Evolutionary conservation across 1,140 invertebrate genomes (phyloP).

Genomic region (Scaptomyza graminum): DNA sequence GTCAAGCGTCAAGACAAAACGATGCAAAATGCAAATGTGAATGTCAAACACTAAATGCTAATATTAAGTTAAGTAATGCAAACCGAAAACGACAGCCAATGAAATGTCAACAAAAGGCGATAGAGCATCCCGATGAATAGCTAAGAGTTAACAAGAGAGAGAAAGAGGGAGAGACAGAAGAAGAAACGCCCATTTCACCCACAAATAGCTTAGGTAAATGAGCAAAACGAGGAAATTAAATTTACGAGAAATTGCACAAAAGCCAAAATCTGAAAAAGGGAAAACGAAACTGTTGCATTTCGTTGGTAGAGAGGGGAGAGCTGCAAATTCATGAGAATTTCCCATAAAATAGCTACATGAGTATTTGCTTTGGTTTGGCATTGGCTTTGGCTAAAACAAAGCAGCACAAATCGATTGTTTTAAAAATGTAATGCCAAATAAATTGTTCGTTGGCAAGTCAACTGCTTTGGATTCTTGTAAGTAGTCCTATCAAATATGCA

Average conservation of each 20-base stretch:
- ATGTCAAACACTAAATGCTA: slow-evolving; percentile 41
- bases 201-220: slow-evolving; percentile 18
- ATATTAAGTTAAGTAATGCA: slow-evolving; percentile 36
- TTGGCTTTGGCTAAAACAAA: not conserved
- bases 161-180: slow-evolving; percentile 1
- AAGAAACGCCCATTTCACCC: not conserved
- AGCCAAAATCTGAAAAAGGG: slow-evolving; percentile 4
- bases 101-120: slow-evolving; percentile 46
- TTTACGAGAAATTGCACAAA: slow-evolving; percentile 71
- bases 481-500: not conserved
- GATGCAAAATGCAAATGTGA: slow-evolving; percentile 38
- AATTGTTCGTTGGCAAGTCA: slow-evolving; percentile 9
- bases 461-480: not conserved
- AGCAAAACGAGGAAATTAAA: slow-evolving; percentile 75
- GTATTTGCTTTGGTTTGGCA: slow-evolving; percentile 4
- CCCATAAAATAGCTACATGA: not conserved
- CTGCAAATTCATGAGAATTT: slow-evolving; percentile 5
- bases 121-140: slow-evolving; percentile 25
- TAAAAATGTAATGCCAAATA: slow-evolving; percentile 7
- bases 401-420: slow-evolving; percentile 3
- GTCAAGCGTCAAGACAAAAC: slow-evolving; percentile 20
- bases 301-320: not conserved
- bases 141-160: slow-evolving; percentile 28
- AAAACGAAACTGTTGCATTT: slow-evolving; percentile 56
- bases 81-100: slow-evolving; percentile 35